phyloP scores from a whole-genome alignment of 2,888 invertebrate species.

The Ametastegia equiseti region DNA sequence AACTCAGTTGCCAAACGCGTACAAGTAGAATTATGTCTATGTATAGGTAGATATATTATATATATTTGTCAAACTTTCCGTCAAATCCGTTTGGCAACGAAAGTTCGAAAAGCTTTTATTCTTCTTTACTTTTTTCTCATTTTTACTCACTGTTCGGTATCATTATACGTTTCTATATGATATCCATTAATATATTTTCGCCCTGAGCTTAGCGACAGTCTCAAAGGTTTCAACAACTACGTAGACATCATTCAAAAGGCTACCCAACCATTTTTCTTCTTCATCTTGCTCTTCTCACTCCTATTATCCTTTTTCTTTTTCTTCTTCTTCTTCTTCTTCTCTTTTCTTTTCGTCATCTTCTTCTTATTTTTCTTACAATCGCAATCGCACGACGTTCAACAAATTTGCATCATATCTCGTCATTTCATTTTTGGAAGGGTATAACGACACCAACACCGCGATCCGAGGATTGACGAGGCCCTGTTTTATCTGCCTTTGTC shows the following conservation, averaged over 20 bases:
- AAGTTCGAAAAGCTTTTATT: neutral
- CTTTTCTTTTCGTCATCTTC: conserved; percentile 33
- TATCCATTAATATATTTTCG: conserved; percentile 5
- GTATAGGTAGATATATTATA: neutral
- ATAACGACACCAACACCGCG: neutral
- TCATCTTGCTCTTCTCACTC: conserved; percentile 38
- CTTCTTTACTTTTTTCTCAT: neutral
- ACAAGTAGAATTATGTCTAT: neutral
- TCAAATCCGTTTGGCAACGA: neutral
- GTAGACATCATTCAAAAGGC: neutral
- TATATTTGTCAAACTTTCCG: neutral
- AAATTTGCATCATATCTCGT: conserved; percentile 44
- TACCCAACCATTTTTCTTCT: conserved; percentile 28
- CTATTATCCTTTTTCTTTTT: conserved; percentile 29
- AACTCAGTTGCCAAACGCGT: neutral
- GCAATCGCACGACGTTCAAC: conserved; percentile 33
- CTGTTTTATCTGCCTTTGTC: conserved; percentile 44
- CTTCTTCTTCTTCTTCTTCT: conserved; percentile 36
- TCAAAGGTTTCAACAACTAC: conserved; percentile 26
- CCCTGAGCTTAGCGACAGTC: neutral
- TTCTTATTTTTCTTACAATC: conserved; percentile 43
- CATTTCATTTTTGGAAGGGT: conserved; percentile 5
- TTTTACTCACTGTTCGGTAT: neutral
- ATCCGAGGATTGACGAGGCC: conserved; percentile 35
- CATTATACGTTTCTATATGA: neutral